Conservation (phyloP, 2,888 invertebrate genomes). For the Campoletis raptor region DNA sequence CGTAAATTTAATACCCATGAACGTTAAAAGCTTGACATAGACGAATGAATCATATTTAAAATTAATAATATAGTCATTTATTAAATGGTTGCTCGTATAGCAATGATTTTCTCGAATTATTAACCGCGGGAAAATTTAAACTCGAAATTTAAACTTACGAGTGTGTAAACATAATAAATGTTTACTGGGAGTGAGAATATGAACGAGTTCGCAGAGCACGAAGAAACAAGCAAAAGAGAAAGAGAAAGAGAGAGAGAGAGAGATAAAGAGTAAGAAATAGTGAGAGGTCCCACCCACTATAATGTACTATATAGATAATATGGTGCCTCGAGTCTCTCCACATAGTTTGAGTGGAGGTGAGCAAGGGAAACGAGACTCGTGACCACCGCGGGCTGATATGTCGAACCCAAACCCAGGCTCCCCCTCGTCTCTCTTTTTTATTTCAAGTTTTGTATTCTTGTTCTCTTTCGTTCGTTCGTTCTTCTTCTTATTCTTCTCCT, state of each 20-base stretch:
- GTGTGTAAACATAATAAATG: not conserved
- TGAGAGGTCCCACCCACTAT: constrained; percentile 83
- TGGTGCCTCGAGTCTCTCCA: constrained; percentile 75
- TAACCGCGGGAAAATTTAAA: constrained; percentile 34
- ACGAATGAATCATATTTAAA: not conserved
- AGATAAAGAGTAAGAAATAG: constrained; percentile 52
- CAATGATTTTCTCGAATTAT: not conserved
- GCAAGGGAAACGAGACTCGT: constrained; percentile 80
- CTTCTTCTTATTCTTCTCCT: constrained; percentile 41
- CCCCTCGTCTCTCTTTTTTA: constrained; percentile 74
- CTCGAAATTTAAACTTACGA: constrained; percentile 22
- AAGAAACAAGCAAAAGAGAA: constrained; percentile 59
- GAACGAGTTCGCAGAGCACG: constrained; percentile 41
- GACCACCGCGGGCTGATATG: constrained; percentile 85
- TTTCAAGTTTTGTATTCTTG: not conserved
- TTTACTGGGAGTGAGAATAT: constrained; percentile 10
- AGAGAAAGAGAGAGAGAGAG: constrained; percentile 50
- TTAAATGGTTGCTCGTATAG: not conserved
- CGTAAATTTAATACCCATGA: not conserved
- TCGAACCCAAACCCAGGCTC: constrained; percentile 83
- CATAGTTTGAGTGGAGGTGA: constrained; percentile 62
- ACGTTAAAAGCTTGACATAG: not conserved
- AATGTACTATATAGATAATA: constrained; percentile 49
- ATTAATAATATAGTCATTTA: not conserved
- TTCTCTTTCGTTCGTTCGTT: too few species aligned